Conservation (phyloP, 1,140 invertebrate genomes). For the Branchinecta lynchi region DNA sequence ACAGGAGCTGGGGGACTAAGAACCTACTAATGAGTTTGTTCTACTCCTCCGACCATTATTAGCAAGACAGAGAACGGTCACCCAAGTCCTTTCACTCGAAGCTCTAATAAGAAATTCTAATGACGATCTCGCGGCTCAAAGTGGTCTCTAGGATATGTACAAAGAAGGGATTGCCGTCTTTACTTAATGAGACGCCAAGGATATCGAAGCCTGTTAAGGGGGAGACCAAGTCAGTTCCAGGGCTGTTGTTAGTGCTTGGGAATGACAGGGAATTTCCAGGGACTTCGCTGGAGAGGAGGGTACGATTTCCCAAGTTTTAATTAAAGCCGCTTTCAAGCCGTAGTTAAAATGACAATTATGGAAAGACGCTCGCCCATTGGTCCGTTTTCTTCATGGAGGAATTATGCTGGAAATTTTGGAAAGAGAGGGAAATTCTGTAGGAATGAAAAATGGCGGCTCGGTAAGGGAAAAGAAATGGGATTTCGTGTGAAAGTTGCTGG, state of each 20-base stretch:
- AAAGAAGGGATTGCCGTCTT: neutral
- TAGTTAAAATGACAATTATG: conserved; percentile 7
- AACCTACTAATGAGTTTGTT: too few relatives aligned
- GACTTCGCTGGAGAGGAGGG: neutral
- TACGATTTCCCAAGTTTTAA: conserved; percentile 11
- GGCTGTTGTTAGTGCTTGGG: neutral
- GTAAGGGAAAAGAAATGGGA: too few relatives aligned
- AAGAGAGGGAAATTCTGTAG: neutral
- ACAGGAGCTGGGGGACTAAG: too few relatives aligned
- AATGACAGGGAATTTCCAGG: conserved; percentile 2
- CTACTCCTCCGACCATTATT: too few relatives aligned
- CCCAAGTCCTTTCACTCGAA: neutral
- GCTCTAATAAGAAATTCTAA: neutral
- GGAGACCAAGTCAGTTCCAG: neutral
- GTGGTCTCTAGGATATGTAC: conserved; percentile 3
- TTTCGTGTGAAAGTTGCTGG: too few relatives aligned
- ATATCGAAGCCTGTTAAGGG: neutral
- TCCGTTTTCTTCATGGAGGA: neutral
- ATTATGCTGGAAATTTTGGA: conserved; percentile 11
- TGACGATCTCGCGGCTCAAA: neutral
- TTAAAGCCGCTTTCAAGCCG: conserved; percentile 10
- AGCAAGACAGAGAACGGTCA: neutral
- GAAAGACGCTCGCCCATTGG: neutral
- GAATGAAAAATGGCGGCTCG: neutral
- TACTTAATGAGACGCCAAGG: neutral